Evolutionary conservation across 2,888 invertebrate species (phyloP).

Genomic region (Leptodirus hochenwartii): DNA sequence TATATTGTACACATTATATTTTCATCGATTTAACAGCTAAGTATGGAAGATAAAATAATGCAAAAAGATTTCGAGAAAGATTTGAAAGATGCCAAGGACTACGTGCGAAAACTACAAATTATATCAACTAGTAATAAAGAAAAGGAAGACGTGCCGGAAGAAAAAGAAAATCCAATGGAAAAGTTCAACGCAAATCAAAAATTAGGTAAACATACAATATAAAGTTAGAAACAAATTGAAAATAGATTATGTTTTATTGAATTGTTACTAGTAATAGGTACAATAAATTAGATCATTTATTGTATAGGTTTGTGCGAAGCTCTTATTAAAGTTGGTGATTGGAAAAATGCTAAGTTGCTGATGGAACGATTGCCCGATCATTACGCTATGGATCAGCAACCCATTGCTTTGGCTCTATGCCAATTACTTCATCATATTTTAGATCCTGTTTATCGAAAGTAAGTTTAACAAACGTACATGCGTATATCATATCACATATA

Average conservation of each 20-base stretch:
- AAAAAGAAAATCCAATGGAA: conserved; percentile 48
- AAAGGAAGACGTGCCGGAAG: conserved; percentile 50
- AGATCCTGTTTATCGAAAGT: conserved; percentile 73
- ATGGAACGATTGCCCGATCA: conserved; percentile 69
- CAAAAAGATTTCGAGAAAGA: conserved; percentile 66
- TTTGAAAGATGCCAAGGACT: conserved; percentile 66
- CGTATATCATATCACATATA: too few relatives aligned
- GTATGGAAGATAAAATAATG: conserved; percentile 68
- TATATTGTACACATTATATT: too few relatives aligned
- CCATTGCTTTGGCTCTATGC: conserved; percentile 62
- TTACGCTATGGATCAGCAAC: conserved; percentile 57
- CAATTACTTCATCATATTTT: conserved; percentile 65
- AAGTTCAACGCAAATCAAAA: conserved; percentile 64
- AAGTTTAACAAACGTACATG: too few relatives aligned
- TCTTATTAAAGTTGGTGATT: conserved; percentile 71
- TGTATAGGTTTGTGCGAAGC: conserved; percentile 87
- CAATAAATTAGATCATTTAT: too few relatives aligned
- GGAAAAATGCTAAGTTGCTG: conserved; percentile 68
- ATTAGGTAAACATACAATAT: too few relatives aligned
- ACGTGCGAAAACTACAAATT: conserved; percentile 69
- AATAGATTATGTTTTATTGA: too few relatives aligned
- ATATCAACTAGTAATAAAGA: conserved; percentile 67
- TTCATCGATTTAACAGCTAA: conserved; percentile 52
- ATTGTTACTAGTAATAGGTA: too few relatives aligned
- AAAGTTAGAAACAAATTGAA: too few relatives aligned